These are phyloP conservation scores for Anarsia innoxiella DNA, from an alignment of 2,888 invertebrate genomes.

Conservation along the genomic window DNA sequence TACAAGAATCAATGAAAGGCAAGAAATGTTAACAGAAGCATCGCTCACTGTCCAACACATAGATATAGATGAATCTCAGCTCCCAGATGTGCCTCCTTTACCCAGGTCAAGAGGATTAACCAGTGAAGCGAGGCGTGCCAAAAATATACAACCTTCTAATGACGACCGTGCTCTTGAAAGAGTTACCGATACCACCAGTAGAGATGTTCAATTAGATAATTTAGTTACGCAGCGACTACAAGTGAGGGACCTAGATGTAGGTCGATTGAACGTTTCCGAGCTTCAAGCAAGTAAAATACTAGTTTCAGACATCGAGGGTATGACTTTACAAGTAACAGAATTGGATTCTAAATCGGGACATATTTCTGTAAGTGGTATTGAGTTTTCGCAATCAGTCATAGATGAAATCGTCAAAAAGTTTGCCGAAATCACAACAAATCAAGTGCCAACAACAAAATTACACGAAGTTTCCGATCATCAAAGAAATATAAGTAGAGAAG, in stretches of 20 bases:
- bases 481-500: slow-evolving; percentile 50
- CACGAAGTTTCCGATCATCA: slow-evolving; percentile 26
- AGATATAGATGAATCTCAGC: slow-evolving; percentile 66
- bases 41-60: slow-evolving; percentile 79
- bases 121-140: slow-evolving; percentile 26
- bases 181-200: slow-evolving; percentile 37
- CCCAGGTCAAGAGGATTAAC: slow-evolving; percentile 45
- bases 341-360: slow-evolving; percentile 81
- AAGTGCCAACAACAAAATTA: slow-evolving; percentile 22
- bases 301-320: slow-evolving; percentile 87
- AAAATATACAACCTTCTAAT: slow-evolving; percentile 25
- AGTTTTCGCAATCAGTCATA: slow-evolving; percentile 80
- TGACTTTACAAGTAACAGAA: slow-evolving; percentile 82
- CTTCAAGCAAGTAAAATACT: slow-evolving; percentile 86
- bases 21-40: slow-evolving; percentile 79
- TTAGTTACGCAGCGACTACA: slow-evolving; percentile 78
- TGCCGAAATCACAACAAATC: slow-evolving; percentile 57
- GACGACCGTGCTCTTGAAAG: slow-evolving; percentile 50
- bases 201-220: slow-evolving; percentile 61
- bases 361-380: slow-evolving; percentile 79
- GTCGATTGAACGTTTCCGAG: slow-evolving; percentile 84
- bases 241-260: slow-evolving; percentile 85
- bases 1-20: slow-evolving; percentile 72
- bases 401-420: slow-evolving; percentile 78
- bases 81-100: slow-evolving; percentile 63